These are phyloP conservation scores for Oplegnathus fasciatus DNA, from an alignment of 2,113 vertebrate species.

Conservation along the genomic window DNA sequence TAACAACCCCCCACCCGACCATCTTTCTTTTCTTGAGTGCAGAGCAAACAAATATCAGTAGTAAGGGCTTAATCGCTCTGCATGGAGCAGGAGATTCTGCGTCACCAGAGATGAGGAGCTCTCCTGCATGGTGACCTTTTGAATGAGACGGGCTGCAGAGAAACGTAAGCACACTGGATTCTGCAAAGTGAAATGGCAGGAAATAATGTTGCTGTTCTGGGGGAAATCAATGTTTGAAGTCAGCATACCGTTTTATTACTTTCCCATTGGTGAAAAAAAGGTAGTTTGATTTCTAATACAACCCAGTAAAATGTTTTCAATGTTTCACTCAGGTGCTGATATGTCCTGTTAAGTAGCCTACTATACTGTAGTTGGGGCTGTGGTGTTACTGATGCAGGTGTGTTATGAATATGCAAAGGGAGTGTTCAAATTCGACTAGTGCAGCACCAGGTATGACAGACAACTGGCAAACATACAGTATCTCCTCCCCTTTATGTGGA, in stretches of 20 bases:
- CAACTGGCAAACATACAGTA: slow-evolving; percentile 10
- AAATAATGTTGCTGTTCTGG: not conserved
- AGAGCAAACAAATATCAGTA: not conserved
- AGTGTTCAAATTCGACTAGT: not conserved
- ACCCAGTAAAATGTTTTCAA: too few species aligned
- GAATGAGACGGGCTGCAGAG: not conserved
- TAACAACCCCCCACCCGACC: not conserved
- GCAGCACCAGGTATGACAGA: not conserved
- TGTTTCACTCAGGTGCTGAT: not conserved
- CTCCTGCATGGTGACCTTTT: not conserved
- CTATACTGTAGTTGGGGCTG: not conserved
- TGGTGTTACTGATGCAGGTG: not conserved
- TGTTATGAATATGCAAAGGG: not conserved
- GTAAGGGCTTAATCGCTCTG: not conserved
- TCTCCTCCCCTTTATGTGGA: not conserved
- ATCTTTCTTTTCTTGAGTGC: not conserved
- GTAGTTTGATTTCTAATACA: not conserved
- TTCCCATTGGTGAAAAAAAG: not conserved
- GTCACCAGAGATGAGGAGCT: not conserved
- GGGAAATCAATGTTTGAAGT: slow-evolving; percentile 9
- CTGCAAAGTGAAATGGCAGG: not conserved
- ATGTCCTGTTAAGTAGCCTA: not conserved
- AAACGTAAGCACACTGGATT: not conserved
- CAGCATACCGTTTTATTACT: not conserved
- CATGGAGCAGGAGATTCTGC: not conserved